phyloP scores from a whole-genome alignment of 2,113 vertebrate genomes.

The Craseonycteris thonglongyai region DNA sequence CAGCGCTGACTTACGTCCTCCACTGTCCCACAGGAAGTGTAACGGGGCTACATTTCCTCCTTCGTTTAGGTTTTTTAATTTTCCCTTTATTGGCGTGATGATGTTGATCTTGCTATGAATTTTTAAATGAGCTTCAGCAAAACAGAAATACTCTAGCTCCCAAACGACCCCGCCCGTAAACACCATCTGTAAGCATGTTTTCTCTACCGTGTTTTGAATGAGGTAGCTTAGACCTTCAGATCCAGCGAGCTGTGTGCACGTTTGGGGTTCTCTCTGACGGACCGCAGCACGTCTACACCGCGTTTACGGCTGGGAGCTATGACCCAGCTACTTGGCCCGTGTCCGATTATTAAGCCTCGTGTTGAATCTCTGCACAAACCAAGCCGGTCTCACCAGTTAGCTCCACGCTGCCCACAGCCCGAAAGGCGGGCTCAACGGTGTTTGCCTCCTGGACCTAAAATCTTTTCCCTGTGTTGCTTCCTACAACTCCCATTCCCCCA shows the following conservation, averaged over 20 bases:
- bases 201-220: not conserved
- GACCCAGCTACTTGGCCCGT: not conserved
- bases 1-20: not conserved
- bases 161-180: conserved; percentile 21
- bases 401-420: not conserved
- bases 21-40: not conserved
- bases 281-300: not conserved
- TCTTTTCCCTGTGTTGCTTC: not conserved
- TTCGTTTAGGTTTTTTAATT: not conserved
- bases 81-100: conserved; percentile 36
- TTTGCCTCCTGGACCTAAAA: not conserved
- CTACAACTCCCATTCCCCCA: too few species aligned
- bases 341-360: not conserved
- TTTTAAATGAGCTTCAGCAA: conserved; percentile 46
- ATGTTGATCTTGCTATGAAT: conserved; percentile 62
- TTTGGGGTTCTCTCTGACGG: not conserved
- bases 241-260: not conserved
- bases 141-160: conserved; percentile 23
- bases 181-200: not conserved
- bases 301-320: not conserved
- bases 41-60: not conserved
- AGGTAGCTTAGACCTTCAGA: not conserved
- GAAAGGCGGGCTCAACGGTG: not conserved
- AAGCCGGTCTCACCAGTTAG: not conserved
- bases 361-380: not conserved